Conservation (phyloP, 2,113 vertebrate species). For the Terrapene triunguis region DNA sequence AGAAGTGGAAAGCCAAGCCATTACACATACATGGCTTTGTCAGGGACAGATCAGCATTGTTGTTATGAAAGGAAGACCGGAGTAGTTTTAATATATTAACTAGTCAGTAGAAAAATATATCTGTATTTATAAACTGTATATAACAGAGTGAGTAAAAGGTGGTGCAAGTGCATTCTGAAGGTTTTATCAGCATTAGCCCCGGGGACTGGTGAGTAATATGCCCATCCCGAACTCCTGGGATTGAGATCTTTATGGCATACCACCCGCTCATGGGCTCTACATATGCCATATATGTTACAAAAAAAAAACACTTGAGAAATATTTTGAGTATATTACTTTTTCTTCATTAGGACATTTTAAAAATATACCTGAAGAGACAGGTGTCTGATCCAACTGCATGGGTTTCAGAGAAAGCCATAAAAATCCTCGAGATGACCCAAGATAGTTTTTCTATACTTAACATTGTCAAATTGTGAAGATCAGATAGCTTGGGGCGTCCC, state of each 20-base stretch:
- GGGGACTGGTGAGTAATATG: neutral
- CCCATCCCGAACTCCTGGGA: neutral
- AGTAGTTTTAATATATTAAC: neutral
- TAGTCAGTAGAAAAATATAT: neutral
- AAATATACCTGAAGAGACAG: too few relatives aligned
- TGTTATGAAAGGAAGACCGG: neutral
- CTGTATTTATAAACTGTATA: neutral
- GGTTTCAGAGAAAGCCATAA: rapidly evolving
- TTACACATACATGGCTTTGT: neutral
- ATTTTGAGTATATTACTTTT: neutral
- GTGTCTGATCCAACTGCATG: rapidly evolving
- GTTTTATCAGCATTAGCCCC: neutral
- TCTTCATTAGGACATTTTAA: too few relatives aligned
- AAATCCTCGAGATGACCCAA: neutral
- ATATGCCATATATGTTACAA: neutral
- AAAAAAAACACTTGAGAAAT: neutral
- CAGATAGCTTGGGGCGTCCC: neutral
- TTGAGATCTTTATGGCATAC: rapidly evolving
- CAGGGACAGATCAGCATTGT: too few relatives aligned
- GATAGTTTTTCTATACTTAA: neutral
- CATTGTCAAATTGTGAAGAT: too few relatives aligned
- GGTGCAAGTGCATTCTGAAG: rapidly evolving
- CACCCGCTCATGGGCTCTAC: rapidly evolving
- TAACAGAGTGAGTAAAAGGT: neutral
- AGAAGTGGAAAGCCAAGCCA: neutral